phyloP scores from a whole-genome alignment of 2,888 invertebrate genomes.

The Anarsia innoxiella region DNA sequence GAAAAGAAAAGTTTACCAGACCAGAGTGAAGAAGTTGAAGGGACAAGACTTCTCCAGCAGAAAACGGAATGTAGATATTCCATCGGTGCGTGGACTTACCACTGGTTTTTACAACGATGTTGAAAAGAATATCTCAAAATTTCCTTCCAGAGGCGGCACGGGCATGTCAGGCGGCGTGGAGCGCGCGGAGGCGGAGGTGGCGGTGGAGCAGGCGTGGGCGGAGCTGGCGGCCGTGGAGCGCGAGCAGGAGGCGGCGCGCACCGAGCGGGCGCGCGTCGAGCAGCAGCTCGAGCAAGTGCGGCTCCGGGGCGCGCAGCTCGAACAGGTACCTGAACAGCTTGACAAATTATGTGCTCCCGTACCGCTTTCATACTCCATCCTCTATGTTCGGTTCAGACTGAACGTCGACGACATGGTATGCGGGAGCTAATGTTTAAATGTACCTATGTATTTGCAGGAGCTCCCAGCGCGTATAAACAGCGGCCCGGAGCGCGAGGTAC shows the following conservation, averaged over 20 bases:
- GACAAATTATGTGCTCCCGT: constrained; percentile 31
- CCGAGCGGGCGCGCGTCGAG: constrained; percentile 84
- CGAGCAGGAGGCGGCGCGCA: constrained; percentile 88
- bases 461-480: constrained; percentile 89
- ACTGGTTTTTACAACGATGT: no score
- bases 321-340: constrained; percentile 89
- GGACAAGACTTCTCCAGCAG: not conserved
- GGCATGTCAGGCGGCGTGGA: constrained; percentile 40
- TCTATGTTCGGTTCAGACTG: no score
- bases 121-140: no score
- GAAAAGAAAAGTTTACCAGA: no score
- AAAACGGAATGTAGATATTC: no score
- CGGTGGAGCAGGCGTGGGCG: constrained; percentile 88
- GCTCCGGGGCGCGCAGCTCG: constrained; percentile 84
- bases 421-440: no score
- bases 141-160: constrained; percentile 34
- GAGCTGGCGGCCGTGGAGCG: constrained; percentile 89
- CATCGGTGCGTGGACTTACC: no score
- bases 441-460: no score
- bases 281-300: constrained; percentile 87
- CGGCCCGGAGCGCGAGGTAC: constrained; percentile 92
- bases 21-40: no score
- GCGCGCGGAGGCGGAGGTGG: constrained; percentile 77
- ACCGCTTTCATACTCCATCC: not conserved
- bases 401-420: no score